Conservation (phyloP, 2,113 vertebrate genomes). For the Nymphicus hollandicus region DNA sequence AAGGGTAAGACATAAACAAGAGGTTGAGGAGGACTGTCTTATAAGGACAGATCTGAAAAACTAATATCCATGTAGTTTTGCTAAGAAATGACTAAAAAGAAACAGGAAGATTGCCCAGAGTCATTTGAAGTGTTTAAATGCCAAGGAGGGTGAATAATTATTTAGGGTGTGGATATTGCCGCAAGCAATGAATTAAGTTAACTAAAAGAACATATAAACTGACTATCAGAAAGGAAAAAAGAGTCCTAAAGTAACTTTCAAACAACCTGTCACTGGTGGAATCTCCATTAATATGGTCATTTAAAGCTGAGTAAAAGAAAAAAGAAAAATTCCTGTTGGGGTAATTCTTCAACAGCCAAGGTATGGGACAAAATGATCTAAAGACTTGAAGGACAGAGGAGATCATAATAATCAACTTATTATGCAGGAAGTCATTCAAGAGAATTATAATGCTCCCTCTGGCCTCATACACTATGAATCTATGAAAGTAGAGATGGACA, state of each 20-base stretch:
- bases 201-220: not conserved
- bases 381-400: not conserved
- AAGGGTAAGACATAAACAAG: not conserved
- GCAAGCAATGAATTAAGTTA: slow-evolving; percentile 44
- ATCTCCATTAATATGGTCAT: slow-evolving; percentile 51
- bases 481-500: not conserved
- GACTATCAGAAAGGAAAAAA: not conserved
- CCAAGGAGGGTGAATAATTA: slow-evolving; percentile 45
- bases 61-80: not conserved
- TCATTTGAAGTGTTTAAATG: slow-evolving; percentile 28
- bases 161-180: slow-evolving; percentile 52
- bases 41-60: not conserved
- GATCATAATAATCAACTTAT: slow-evolving; percentile 11
- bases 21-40: not conserved
- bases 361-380: not conserved
- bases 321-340: slow-evolving; percentile 41
- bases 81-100: slow-evolving; percentile 6
- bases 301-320: slow-evolving; percentile 42
- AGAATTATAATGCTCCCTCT: not conserved
- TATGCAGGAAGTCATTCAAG: not conserved
- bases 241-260: slow-evolving; percentile 27
- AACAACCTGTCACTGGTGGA: not conserved
- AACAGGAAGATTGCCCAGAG: not conserved
- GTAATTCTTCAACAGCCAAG: slow-evolving; percentile 52
- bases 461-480: not conserved